Conservation (phyloP, 64 coral and sea anemone species). For the Pocillopora verrucosa region DNA sequence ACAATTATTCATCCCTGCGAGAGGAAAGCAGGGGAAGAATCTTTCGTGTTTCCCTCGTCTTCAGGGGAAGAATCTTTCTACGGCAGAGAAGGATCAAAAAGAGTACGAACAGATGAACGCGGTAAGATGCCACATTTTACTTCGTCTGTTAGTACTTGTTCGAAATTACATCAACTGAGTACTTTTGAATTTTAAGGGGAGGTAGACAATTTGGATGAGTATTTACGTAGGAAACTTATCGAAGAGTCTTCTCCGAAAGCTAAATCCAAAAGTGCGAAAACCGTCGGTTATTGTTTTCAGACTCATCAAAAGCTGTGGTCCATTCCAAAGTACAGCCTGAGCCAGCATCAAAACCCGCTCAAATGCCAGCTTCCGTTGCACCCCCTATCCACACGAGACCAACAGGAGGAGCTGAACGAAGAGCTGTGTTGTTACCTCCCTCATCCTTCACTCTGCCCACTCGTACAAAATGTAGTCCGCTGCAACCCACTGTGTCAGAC, state of each 20-base stretch:
- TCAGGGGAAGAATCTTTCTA: conserved; percentile 57
- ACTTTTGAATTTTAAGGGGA: neutral
- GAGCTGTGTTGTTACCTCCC: conserved; percentile 13
- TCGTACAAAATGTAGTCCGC: neutral
- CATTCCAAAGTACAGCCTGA: neutral
- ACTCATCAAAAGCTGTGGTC: neutral
- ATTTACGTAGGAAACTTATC: no score
- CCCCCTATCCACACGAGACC: neutral
- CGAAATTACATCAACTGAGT: neutral
- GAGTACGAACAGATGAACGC: neutral
- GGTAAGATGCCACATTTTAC: neutral
- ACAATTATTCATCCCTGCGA: conserved; percentile 37
- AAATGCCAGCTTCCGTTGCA: neutral
- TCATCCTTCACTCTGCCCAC: conserved; percentile 29
- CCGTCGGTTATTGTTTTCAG: neutral
- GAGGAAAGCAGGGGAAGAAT: conserved; percentile 55
- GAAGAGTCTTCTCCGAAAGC: no score
- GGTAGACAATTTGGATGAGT: neutral
- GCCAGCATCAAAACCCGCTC: neutral
- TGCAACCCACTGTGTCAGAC: neutral
- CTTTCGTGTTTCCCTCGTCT: conserved; percentile 54
- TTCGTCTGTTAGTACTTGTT: neutral
- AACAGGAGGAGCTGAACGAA: neutral
- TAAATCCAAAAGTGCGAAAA: no score
- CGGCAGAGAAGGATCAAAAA: neutral